These are phyloP conservation scores for Schizotus pectinicornis DNA, from an alignment of 2,888 invertebrate genomes.

Conservation along the genomic window DNA sequence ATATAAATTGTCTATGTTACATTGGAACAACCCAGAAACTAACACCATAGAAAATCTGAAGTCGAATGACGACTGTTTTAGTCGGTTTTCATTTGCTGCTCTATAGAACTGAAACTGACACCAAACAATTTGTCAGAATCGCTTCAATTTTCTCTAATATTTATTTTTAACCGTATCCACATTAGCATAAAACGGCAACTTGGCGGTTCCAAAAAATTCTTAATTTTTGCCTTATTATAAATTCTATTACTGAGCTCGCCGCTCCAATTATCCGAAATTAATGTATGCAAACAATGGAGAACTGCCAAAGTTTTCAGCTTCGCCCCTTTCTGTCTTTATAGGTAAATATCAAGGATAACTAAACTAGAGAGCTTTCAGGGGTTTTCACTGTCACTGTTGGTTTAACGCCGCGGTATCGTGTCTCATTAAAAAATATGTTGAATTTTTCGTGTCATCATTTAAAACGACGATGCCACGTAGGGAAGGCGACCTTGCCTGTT, in stretches of 20 bases:
- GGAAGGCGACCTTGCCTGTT: not conserved
- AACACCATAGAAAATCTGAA: too few relatives aligned
- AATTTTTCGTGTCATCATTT: not conserved
- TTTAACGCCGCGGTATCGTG: not conserved
- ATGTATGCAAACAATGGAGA: constrained; percentile 27
- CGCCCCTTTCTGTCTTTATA: not conserved
- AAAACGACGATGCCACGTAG: not conserved
- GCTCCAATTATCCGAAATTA: constrained; percentile 27
- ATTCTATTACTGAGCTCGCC: constrained; percentile 23
- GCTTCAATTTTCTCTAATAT: too few relatives aligned
- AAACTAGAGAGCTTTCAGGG: not conserved
- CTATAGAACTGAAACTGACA: too few relatives aligned
- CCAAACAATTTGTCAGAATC: too few relatives aligned
- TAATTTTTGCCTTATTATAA: constrained; percentile 26
- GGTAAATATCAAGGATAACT: too few relatives aligned
- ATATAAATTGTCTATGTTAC: too few relatives aligned
- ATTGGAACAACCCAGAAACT: too few relatives aligned
- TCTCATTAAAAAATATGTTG: constrained; percentile 1
- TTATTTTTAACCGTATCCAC: too few relatives aligned
- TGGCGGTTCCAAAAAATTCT: too few relatives aligned
- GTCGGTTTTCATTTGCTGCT: too few relatives aligned
- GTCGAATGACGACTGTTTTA: too few relatives aligned
- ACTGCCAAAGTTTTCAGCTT: constrained; percentile 23
- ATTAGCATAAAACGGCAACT: too few relatives aligned
- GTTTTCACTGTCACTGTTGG: not conserved